These are phyloP conservation scores for Lophius piscatorius DNA, from an alignment of 2,113 vertebrate genomes.

Conservation along the genomic window DNA sequence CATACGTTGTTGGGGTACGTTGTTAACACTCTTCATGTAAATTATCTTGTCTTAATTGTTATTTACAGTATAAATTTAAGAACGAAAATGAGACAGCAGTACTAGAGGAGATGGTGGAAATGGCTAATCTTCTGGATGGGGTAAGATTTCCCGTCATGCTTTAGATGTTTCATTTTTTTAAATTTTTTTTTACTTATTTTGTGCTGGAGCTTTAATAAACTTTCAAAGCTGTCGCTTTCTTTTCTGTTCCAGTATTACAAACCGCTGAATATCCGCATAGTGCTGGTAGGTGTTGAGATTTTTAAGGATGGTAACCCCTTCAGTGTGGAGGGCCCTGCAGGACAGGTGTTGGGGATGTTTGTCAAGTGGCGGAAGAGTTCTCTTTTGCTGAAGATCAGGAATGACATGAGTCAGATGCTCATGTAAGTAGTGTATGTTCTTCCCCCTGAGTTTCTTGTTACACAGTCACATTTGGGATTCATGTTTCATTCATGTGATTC, in stretches of 20 bases:
- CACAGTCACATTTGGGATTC: neutral
- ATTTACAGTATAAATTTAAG: conserved; percentile 78
- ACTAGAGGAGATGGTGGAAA: conserved; percentile 80
- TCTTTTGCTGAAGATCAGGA: conserved; percentile 63
- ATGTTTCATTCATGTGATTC: conserved; percentile 13
- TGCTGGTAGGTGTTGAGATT: conserved; percentile 84
- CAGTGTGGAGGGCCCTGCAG: conserved; percentile 67
- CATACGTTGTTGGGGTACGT: too few species aligned
- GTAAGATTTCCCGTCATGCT: conserved; percentile 73
- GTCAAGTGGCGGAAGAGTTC: conserved; percentile 78
- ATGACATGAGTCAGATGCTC: conserved; percentile 84
- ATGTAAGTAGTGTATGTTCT: conserved; percentile 72
- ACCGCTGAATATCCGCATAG: conserved; percentile 84
- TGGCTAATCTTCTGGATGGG: conserved; percentile 86
- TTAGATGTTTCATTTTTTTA: too few species aligned
- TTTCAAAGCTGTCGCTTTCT: neutral
- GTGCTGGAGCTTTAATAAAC: neutral
- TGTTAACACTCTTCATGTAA: too few species aligned
- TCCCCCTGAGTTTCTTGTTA: rapidly evolving
- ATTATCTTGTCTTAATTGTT: neutral
- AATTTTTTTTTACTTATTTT: neutral
- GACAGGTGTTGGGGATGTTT: conserved; percentile 80
- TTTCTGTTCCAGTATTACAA: conserved; percentile 79
- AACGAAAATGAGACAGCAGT: conserved; percentile 70
- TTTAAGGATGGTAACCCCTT: conserved; percentile 82